A percentile compares a stretch with the other conserved stretches of the same genome.
Evolutionary conservation across 2,113 vertebrate genomes (phyloP).

Genomic region (Tautogolabrus adspersus): DNA sequence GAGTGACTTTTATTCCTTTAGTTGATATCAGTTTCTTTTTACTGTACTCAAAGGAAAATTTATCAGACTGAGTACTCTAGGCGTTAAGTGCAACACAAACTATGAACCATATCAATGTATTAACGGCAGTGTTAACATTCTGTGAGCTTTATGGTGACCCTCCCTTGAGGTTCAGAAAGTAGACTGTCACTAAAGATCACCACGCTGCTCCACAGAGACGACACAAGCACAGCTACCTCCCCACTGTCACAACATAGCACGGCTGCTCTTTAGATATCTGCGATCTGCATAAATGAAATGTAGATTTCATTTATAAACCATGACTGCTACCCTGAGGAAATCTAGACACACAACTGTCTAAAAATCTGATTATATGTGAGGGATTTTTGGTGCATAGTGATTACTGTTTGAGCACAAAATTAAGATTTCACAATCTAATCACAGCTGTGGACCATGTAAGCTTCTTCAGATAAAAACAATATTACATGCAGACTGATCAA

Average conservation of each 20-base stretch:
- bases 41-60: slow-evolving; percentile 11
- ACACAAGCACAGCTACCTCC: slow-evolving; percentile 32
- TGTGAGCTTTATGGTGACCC: slow-evolving; percentile 21
- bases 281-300: slow-evolving; percentile 6
- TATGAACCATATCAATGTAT: not conserved
- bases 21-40: not conserved
- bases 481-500: no score
- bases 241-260: slow-evolving; percentile 53
- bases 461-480: no score
- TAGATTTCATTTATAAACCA: not conserved
- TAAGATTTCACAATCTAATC: no score
- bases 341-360: not conserved
- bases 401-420: no score
- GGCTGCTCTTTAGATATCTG: not conserved
- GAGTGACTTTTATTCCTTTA: slow-evolving; percentile 21
- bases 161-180: slow-evolving; percentile 29
- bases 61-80: not conserved
- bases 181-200: slow-evolving; percentile 50
- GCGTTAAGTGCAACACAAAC: not conserved
- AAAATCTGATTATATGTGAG: not conserved
- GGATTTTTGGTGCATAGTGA: not conserved
- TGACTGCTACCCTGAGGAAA: not conserved
- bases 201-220: slow-evolving; percentile 7
- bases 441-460: no score
- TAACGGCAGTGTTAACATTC: not conserved